These are phyloP conservation scores for Molorchus minor DNA, from an alignment of 2,888 invertebrate genomes.

Conservation along the genomic window DNA sequence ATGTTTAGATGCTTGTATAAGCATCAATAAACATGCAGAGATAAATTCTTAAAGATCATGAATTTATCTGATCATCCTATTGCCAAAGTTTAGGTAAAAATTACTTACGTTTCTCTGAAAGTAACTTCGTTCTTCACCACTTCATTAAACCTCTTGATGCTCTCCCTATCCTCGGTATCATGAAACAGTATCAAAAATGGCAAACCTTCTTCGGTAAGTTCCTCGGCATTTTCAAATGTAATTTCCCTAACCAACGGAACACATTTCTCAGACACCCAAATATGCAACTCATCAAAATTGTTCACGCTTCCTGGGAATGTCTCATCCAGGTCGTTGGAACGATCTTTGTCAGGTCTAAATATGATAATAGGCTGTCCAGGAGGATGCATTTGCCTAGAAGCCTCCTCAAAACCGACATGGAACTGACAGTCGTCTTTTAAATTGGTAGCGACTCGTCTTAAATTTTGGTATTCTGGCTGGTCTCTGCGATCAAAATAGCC, in stretches of 20 bases:
- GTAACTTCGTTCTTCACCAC: conserved; percentile 79
- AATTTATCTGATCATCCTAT: no score
- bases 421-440: conserved; percentile 97
- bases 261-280: conserved; percentile 93
- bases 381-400: conserved; percentile 85
- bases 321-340: conserved; percentile 84
- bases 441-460: conserved; percentile 83
- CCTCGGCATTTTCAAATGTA: conserved; percentile 99
- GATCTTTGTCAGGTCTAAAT: conserved; percentile 78
- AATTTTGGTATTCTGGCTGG: conserved; percentile 81
- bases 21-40: no score
- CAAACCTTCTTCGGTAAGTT: conserved; percentile 96
- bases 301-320: conserved; percentile 76
- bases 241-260: conserved; percentile 97
- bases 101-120: conserved; percentile 89
- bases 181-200: conserved; percentile 99
- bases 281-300: conserved; percentile 84
- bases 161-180: conserved; percentile 80
- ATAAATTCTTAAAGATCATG: no score
- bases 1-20: no score
- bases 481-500: conserved; percentile 84
- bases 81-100: no score
- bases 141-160: conserved; percentile 86
- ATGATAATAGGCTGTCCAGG: conserved; percentile 84
- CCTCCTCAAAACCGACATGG: conserved; percentile 88